Percentiles rank a stretch among this genome's conserved stretches.
Evolutionary conservation across 2,113 vertebrate species (phyloP).

Genomic region (Lota lota): DNA sequence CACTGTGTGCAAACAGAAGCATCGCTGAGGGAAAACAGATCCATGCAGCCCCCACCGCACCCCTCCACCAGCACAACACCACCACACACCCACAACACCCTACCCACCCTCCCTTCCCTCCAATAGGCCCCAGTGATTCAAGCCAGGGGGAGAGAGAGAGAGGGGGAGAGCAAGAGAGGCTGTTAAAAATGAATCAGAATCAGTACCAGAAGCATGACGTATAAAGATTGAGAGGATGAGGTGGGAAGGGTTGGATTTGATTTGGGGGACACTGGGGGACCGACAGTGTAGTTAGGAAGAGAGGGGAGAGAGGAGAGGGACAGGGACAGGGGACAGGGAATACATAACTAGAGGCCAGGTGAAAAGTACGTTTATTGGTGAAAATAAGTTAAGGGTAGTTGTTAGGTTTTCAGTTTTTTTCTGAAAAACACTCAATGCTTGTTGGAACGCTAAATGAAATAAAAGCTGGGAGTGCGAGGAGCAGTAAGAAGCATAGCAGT

Average conservation of each 20-base stretch:
- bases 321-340: background rate
- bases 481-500: too few relatives aligned
- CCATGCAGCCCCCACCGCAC: slow-evolving; percentile 46
- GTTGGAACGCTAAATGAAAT: too few relatives aligned
- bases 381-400: too few relatives aligned
- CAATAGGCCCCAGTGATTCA: slow-evolving; percentile 59
- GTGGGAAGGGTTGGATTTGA: slow-evolving; percentile 18
- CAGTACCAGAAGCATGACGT: background rate
- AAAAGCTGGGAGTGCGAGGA: too few relatives aligned
- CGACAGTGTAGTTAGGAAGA: slow-evolving; percentile 9
- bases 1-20: slow-evolving; percentile 72
- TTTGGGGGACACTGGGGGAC: slow-evolving; percentile 48
- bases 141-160: slow-evolving; percentile 56
- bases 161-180: slow-evolving; percentile 37
- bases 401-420: too few relatives aligned
- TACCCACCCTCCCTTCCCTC: background rate
- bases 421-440: too few relatives aligned
- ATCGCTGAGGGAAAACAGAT: slow-evolving; percentile 68
- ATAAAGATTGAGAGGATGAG: slow-evolving; percentile 1
- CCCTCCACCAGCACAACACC: too few relatives aligned
- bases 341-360: too few relatives aligned
- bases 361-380: too few relatives aligned
- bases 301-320: background rate
- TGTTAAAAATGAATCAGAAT: slow-evolving; percentile 18
- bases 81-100: too few relatives aligned